Evolutionary conservation across 2,113 vertebrate species (phyloP).

Genomic region (Phyllopteryx taeniolatus): DNA sequence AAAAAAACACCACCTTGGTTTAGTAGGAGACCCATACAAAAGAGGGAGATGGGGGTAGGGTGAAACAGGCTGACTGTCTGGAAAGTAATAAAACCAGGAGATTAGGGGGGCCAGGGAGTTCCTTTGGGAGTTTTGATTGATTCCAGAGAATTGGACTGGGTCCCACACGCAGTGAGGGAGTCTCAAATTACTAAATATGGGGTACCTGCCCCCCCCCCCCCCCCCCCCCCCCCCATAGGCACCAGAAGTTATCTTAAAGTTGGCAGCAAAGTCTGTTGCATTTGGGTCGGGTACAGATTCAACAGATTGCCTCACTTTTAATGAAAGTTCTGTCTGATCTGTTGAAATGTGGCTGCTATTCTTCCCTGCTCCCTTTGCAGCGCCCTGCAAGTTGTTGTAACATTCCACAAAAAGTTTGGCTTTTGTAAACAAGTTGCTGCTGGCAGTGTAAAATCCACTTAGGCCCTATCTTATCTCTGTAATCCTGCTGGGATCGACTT

Average conservation of each 20-base stretch:
- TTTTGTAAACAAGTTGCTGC: conserved; percentile 46
- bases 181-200: conserved; percentile 79
- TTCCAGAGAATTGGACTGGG: conserved; percentile 76
- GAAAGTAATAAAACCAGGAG: conserved; percentile 83
- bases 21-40: conserved; percentile 77
- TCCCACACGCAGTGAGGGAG: conserved; percentile 64
- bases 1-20: conserved; percentile 65
- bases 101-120: conserved; percentile 76
- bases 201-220: conserved; percentile 31
- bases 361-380: conserved; percentile 9
- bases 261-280: conserved; percentile 5
- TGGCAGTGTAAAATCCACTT: conserved; percentile 57
- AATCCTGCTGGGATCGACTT: conserved; percentile 62
- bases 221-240: conserved; percentile 33
- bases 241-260: conserved; percentile 37
- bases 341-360: conserved; percentile 20
- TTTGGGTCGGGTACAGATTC: conserved; percentile 2
- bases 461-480: conserved; percentile 61
- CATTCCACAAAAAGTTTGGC: conserved; percentile 37
- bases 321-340: conserved; percentile 21
- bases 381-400: conserved; percentile 13
- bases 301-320: conserved; percentile 9
- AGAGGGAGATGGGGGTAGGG: conserved; percentile 75
- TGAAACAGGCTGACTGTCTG: conserved; percentile 73
- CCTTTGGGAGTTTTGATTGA: conserved; percentile 79